These are phyloP conservation scores for Sminthurinus aureus DNA, from an alignment of 2,888 invertebrate species.

Conservation along the genomic window DNA sequence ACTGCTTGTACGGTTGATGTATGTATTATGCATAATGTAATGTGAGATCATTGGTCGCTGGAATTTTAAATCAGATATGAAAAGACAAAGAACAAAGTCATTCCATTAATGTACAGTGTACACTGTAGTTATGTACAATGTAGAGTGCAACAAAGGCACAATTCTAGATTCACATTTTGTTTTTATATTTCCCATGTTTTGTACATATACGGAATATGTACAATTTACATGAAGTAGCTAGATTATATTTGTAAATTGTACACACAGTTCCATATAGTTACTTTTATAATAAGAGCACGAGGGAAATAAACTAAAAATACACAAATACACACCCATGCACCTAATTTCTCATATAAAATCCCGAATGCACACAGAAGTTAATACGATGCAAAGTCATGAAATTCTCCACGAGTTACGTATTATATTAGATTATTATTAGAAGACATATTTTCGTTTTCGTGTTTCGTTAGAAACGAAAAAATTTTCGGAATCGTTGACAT, in stretches of 20 bases:
- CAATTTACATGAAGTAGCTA: too few species aligned
- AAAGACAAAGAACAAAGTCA: not conserved
- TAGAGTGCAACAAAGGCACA: not conserved
- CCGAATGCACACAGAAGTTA: not conserved
- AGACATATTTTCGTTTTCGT: too few species aligned
- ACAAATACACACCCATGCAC: not conserved
- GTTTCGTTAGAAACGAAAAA: too few species aligned
- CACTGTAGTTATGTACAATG: too few species aligned
- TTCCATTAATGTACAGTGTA: too few species aligned
- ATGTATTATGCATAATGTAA: conserved; percentile 13
- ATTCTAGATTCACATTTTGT: not conserved
- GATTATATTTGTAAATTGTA: too few species aligned
- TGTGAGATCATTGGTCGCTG: conserved; percentile 26
- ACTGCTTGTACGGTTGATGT: not conserved
- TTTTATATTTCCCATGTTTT: too few species aligned
- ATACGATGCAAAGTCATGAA: conserved; percentile 8
- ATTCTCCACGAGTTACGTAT: conserved; percentile 1
- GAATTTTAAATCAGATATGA: conserved; percentile 27
- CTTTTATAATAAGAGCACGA: not conserved
- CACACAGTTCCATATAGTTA: too few species aligned
- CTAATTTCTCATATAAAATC: not conserved
- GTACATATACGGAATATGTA: not conserved
- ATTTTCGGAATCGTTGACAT: too few species aligned
- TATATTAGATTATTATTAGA: too few species aligned
- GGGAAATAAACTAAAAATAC: not conserved